A percentile compares a stretch with the other conserved stretches of the same genome.
These are phyloP conservation scores for Nerophis lumbriciformis DNA, from an alignment of 2,113 vertebrate genomes.

Conservation along the genomic window DNA sequence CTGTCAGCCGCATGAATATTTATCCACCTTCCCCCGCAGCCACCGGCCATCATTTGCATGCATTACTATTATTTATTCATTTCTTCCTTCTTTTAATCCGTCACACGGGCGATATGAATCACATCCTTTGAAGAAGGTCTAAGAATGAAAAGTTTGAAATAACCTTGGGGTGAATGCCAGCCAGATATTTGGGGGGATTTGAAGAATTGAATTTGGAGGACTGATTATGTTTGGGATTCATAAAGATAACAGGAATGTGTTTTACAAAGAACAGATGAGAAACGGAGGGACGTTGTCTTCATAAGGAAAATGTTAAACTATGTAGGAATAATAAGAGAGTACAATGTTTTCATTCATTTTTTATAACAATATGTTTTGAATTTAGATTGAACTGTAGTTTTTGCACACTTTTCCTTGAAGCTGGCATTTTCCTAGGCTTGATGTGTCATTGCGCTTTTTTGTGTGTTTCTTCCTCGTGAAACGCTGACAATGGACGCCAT, in stretches of 20 bases:
- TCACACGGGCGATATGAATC: not conserved
- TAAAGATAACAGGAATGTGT: not conserved
- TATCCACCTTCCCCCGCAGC: conserved; percentile 1
- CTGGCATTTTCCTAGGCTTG: no score
- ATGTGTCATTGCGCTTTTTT: no score
- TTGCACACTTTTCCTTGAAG: no score
- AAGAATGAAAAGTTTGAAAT: not conserved
- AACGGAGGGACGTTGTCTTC: no score
- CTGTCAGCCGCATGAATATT: conserved; percentile 22
- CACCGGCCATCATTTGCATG: not conserved
- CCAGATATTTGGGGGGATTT: not conserved
- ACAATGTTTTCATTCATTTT: no score
- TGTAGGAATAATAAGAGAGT: no score
- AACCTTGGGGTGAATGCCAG: not conserved
- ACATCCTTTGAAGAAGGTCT: not conserved
- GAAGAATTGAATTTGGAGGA: not conserved
- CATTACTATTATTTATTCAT: conserved; percentile 1
- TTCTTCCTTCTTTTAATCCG: not conserved
- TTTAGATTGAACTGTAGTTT: no score
- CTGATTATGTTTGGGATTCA: not conserved
- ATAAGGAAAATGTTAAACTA: no score
- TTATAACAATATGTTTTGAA: no score
- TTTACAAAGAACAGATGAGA: no score
- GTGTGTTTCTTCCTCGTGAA: no score
- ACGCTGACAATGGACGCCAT: no score